A percentile compares a stretch with the other conserved stretches of the same genome.
Conservation (phyloP, 2,888 invertebrate genomes). For the Tinea trinotella region DNA sequence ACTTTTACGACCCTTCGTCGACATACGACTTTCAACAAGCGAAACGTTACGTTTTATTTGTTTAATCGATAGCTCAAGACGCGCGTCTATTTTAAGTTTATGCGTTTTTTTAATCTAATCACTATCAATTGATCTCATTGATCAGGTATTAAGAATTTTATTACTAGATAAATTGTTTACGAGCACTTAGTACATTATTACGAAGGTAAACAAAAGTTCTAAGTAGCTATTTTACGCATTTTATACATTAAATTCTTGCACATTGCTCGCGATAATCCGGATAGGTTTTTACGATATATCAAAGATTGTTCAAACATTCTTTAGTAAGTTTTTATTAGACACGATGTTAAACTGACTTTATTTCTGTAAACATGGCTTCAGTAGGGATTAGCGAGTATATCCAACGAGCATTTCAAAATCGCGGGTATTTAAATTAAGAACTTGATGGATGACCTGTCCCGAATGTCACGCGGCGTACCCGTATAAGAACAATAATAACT, state of each 20-base stretch:
- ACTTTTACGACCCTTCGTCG: conserved; percentile 62
- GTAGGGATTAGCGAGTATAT: conserved; percentile 53
- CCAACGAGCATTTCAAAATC: conserved; percentile 52
- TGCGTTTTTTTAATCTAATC: conserved; percentile 53
- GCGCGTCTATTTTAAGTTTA: conserved; percentile 58
- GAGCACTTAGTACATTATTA: conserved; percentile 52
- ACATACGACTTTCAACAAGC: conserved; percentile 64
- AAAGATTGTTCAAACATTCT: not conserved
- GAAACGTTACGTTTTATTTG: conserved; percentile 65
- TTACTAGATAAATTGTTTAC: conserved; percentile 61
- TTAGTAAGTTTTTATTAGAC: conserved; percentile 39
- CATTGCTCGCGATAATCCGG: not conserved
- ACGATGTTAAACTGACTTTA: conserved; percentile 37
- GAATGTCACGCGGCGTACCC: conserved; percentile 56
- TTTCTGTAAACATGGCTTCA: conserved; percentile 47
- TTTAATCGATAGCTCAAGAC: conserved; percentile 66
- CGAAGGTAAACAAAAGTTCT: not conserved
- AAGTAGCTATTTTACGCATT: conserved; percentile 5
- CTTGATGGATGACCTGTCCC: conserved; percentile 65
- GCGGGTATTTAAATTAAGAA: conserved; percentile 66
- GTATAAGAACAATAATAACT: conserved; percentile 61
- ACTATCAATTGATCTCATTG: conserved; percentile 43
- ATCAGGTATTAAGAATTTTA: conserved; percentile 65
- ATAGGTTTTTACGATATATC: conserved; percentile 3
- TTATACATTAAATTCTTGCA: not conserved